Conservation (phyloP, 2,113 vertebrate genomes). For the Sylvia atricapilla region DNA sequence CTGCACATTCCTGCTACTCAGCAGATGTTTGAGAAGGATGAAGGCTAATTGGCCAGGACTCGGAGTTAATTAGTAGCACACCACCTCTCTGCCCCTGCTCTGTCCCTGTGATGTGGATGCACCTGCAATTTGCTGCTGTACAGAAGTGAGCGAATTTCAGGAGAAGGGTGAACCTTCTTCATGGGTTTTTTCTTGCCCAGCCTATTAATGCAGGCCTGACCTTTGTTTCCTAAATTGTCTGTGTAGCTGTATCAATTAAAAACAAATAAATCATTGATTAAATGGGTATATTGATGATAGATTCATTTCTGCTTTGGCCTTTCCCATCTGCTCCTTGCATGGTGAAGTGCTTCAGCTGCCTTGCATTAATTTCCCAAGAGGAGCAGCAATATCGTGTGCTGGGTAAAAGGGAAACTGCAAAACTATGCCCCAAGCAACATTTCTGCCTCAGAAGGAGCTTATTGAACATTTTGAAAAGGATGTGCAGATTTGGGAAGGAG, state of each 20-base stretch:
- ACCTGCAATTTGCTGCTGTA: slow-evolving; percentile 22
- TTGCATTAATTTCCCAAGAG: slow-evolving; percentile 71
- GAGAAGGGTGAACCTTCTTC: background rate
- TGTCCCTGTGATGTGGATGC: background rate
- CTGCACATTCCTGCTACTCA: slow-evolving; percentile 45
- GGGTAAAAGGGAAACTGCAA: slow-evolving; percentile 5
- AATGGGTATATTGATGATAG: slow-evolving; percentile 27
- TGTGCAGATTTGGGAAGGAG: background rate
- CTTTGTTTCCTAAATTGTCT: slow-evolving; percentile 8
- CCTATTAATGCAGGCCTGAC: slow-evolving; percentile 39
- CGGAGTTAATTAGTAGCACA: slow-evolving; percentile 64
- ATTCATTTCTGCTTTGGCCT: slow-evolving; percentile 45
- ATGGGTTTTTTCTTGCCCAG: background rate
- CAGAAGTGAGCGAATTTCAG: slow-evolving; percentile 7
- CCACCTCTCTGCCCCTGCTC: slow-evolving; percentile 50
- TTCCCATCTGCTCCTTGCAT: slow-evolving; percentile 46
- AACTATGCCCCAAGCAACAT: slow-evolving; percentile 24
- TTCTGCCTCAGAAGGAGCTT: slow-evolving; percentile 44
- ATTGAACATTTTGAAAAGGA: slow-evolving; percentile 22
- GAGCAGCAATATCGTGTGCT: background rate
- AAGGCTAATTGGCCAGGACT: slow-evolving; percentile 53
- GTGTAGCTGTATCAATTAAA: slow-evolving; percentile 56
- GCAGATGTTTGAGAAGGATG: slow-evolving; percentile 65
- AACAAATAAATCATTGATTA: slow-evolving; percentile 64
- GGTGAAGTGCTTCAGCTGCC: slow-evolving; percentile 14